These are phyloP conservation scores for Platycheirus albimanus DNA, from an alignment of 2,888 invertebrate genomes.

Conservation along the genomic window DNA sequence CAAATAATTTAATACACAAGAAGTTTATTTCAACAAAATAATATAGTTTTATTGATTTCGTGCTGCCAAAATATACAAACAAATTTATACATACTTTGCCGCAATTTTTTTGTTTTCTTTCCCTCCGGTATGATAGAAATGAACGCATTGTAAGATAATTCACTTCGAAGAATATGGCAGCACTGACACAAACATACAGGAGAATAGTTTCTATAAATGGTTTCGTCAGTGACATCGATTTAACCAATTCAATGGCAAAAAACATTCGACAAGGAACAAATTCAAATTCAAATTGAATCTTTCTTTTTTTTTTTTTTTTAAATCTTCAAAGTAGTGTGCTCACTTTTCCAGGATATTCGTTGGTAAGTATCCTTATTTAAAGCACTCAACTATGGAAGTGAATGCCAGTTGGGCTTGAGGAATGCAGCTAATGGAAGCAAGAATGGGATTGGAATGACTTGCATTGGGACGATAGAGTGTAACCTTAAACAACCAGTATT, in stretches of 20 bases:
- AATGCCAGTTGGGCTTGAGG: constrained; percentile 26
- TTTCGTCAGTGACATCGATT: constrained; percentile 41
- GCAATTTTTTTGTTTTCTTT: too few species aligned
- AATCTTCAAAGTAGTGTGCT: not conserved
- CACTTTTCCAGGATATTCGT: not conserved
- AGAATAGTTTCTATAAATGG: constrained; percentile 3
- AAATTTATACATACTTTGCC: too few species aligned
- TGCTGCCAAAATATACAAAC: too few species aligned
- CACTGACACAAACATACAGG: not conserved
- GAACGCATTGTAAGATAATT: too few species aligned
- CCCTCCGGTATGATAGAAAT: too few species aligned
- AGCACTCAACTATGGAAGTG: constrained; percentile 8
- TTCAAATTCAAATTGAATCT: constrained; percentile 11
- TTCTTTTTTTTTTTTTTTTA: not conserved
- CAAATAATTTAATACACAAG: too few species aligned
- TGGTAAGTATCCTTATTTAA: too few species aligned
- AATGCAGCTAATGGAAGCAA: constrained; percentile 8
- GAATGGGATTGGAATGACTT: not conserved
- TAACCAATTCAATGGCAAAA: constrained; percentile 39
- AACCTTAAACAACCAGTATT: not conserved
- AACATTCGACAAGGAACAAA: constrained; percentile 37
- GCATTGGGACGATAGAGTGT: not conserved
- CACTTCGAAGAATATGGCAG: too few species aligned
- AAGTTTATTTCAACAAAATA: too few species aligned
- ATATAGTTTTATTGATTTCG: too few species aligned